Conservation (phyloP, 2,113 vertebrate genomes). For the Mus pahari region DNA sequence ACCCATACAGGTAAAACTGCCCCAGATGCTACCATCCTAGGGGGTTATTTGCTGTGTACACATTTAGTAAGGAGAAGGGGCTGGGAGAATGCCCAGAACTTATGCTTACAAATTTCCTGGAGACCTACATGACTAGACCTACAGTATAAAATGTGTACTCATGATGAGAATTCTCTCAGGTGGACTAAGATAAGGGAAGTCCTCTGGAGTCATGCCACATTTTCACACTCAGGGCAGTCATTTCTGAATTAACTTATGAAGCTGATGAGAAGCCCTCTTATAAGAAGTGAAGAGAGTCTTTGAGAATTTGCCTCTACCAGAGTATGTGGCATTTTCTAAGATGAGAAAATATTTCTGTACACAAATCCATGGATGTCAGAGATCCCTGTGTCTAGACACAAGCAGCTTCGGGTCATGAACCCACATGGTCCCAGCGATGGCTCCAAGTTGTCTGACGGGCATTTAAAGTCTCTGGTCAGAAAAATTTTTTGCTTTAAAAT, state of each 20-base stretch:
- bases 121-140: neutral
- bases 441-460: neutral
- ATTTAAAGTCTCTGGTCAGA: neutral
- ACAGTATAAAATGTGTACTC: neutral
- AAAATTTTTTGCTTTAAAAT: constrained; percentile 51
- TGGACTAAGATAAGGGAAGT: neutral
- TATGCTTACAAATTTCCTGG: neutral
- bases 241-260: neutral
- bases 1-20: neutral
- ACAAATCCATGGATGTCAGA: neutral
- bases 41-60: neutral
- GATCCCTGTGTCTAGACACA: rapidly evolving
- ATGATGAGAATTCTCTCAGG: neutral
- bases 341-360: neutral
- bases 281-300: neutral
- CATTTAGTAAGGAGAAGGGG: rapidly evolving
- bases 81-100: neutral
- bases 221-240: neutral
- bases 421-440: neutral
- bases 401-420: neutral
- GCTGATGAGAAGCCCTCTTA: neutral
- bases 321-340: neutral
- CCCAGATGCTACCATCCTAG: neutral
- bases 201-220: neutral
- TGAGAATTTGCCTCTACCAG: neutral